Evolutionary conservation across 2,888 invertebrate species (phyloP), one percentile per base, ranked within the genome.

Genomic region (Pyrocoelia pectoralis): DNA sequence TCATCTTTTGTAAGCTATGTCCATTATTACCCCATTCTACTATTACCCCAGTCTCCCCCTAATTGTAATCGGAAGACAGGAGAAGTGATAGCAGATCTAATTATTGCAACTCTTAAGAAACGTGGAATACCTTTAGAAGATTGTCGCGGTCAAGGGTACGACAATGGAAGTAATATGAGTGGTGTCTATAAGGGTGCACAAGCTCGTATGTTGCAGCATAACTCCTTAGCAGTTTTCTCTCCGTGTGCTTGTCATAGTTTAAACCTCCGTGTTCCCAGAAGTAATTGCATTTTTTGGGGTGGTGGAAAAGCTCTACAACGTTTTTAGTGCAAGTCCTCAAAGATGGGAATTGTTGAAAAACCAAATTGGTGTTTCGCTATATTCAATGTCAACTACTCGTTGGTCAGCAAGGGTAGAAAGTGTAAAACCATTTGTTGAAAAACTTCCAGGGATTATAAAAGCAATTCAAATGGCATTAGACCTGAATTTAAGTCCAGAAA

Each of bases 101-200:
- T 46, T 14, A 4, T 2, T 3, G 9, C 3, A 46, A 2, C 46
- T 46, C 12, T 46, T 3, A 4, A 46, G 14, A 14, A 17, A 15
- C 46, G 3, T 3, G 10, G 3, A 8, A 46, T 46, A 6, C 3
- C 13, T 10, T 8, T 46, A 17, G 3, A 15, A 14, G 46, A 46
- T 15, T 46, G 46, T 12, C 15, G 46, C 10, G 10, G 48, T 17
- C 48, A 48, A 18, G 48, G 48, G 1, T 48, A 48, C 10, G 48
- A 48, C 17, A 48, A 48, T 18, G 17, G 17, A 1, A 18, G 18
- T 17, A 48, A 48, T 15, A 48, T 48, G 18, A 48, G 13, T 1
- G 43, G 43, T n/a, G 8, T 2, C 1, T 14, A 8, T 4, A 9
- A 5, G 15, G 43, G 43, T 1, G 43, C 13, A 1, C 9, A 43